A percentile compares a stretch with the other conserved stretches of the same genome.
These are phyloP conservation scores for Drosophila kambysellisi DNA, from an alignment of 2,888 invertebrate genomes.

Conservation along the genomic window DNA sequence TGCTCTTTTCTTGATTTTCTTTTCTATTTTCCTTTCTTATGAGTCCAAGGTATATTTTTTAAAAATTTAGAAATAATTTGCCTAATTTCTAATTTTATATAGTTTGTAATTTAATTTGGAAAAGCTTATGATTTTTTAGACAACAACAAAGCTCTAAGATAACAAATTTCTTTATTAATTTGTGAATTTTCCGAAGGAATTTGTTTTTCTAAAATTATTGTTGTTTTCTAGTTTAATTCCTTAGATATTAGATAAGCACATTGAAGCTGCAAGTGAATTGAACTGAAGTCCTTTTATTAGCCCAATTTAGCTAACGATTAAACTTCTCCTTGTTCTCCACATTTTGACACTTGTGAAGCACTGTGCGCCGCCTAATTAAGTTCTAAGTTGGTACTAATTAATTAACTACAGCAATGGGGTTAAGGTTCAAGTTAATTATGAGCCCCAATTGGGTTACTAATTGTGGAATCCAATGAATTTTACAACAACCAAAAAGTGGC, in stretches of 20 bases:
- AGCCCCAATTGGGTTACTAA: constrained; percentile 6
- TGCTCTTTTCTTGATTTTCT: rapidly evolving
- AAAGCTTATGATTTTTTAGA: neutral
- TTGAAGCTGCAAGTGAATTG: neutral
- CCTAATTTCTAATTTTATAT: neutral
- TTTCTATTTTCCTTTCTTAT: neutral
- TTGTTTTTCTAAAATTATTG: neutral
- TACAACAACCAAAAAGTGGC: neutral
- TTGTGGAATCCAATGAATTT: constrained; percentile 17
- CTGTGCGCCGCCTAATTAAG: constrained; percentile 27
- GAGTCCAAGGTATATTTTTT: neutral
- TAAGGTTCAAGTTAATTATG: constrained; percentile 15
- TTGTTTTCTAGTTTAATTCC: neutral
- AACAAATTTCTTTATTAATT: neutral
- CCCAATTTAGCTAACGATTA: neutral
- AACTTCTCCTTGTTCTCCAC: neutral
- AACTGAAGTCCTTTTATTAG: neutral
- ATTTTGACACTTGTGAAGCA: constrained; percentile 1
- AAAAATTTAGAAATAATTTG: neutral
- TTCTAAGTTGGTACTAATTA: constrained; percentile 23
- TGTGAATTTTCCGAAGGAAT: neutral
- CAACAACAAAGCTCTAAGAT: neutral
- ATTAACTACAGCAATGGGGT: constrained; percentile 27
- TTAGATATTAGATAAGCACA: neutral
- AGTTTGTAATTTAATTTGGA: neutral